These are phyloP conservation scores for Melipona beecheii DNA, from an alignment of 2,888 invertebrate genomes.

Conservation along the genomic window DNA sequence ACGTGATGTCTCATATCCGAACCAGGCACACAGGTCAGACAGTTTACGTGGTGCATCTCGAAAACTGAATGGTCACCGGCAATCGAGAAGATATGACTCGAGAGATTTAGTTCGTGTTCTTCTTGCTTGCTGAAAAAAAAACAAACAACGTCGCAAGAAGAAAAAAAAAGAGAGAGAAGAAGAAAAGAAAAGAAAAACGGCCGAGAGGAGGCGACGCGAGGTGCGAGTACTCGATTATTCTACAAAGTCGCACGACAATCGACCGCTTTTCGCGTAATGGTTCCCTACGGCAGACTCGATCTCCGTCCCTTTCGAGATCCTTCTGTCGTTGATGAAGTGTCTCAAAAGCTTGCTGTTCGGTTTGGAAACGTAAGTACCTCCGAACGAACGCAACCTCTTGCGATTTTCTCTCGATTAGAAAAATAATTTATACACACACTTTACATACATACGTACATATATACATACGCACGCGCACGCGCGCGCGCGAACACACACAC, in stretches of 20 bases:
- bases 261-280: constrained; percentile 43
- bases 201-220: background rate
- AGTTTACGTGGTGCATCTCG: constrained; percentile 70
- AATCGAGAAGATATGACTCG: too few species aligned
- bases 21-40: constrained; percentile 72
- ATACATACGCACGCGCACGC: background rate
- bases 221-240: background rate
- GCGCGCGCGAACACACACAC: too few species aligned
- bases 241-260: constrained; percentile 44
- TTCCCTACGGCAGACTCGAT: constrained; percentile 31
- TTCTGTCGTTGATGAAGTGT: constrained; percentile 10
- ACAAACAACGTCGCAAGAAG: background rate
- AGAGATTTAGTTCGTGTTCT: background rate
- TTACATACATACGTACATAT: background rate
- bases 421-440: background rate
- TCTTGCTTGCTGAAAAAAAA: constrained; percentile 7
- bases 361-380: background rate
- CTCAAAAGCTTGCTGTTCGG: background rate
- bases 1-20: constrained; percentile 79
- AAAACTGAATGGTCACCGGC: constrained; percentile 40
- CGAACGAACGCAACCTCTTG: constrained; percentile 15
- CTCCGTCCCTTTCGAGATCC: constrained; percentile 21
- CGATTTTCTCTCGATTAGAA: constrained; percentile 21
- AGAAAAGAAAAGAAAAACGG: background rate
- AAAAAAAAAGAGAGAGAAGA: background rate